Base-by-base conservation (phyloP, 2,113 vertebrate species). In the Copsychus sechellarum region DNA sequence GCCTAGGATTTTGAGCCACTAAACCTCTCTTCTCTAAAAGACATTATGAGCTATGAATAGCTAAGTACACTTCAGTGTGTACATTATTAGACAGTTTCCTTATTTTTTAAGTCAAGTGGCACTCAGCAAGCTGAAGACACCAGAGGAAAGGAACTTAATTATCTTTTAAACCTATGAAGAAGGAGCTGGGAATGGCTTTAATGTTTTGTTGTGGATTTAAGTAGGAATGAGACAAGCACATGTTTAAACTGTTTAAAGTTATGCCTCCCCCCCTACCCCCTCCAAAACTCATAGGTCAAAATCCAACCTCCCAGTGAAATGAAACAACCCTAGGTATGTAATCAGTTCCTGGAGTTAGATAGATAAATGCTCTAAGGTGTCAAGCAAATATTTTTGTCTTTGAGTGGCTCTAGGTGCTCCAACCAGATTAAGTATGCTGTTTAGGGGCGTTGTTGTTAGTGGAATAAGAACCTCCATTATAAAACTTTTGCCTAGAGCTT, bases 261-360 rank as follows among this genome's bases (percentile, higher is more conserved):
- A 17, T 31, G 4, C 4, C 11, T 6, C 5, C 1, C 6, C 7
- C 25, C 8, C 8, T 3, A 1, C 14, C 17, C 5, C 6, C 5
- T 4, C 4, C 10, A 17, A 29, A 16, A 1, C 5, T 54, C 7
- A 15, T 25, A 15, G 13, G 9, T 65, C 14, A 26, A 76, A 90
- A 43, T 19, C 3, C 31, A 86, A 1, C 5, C 23, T 16, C 16
- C 20, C 2, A 31, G 25, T 51, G 62, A 61, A 81, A n/a, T 7
- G 24, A 14, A 56, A 54, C 3, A 85, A 20, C 24, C n/a, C 47
- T 51, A 51, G 11, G 12, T 9, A 12, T 50, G 14, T 11, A 76
- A 33, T 6, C 26, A 45, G 0, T 54, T 77, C 9, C 19, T 43
- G 28, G 11, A 70, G 12, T 5, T 86, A 10, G n/a, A 56, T 6